Percentiles rank a stretch among this genome's conserved stretches.
These are phyloP conservation scores for Odocoileus virginianus DNA, from an alignment of 2,113 vertebrate species.

Conservation along the genomic window DNA sequence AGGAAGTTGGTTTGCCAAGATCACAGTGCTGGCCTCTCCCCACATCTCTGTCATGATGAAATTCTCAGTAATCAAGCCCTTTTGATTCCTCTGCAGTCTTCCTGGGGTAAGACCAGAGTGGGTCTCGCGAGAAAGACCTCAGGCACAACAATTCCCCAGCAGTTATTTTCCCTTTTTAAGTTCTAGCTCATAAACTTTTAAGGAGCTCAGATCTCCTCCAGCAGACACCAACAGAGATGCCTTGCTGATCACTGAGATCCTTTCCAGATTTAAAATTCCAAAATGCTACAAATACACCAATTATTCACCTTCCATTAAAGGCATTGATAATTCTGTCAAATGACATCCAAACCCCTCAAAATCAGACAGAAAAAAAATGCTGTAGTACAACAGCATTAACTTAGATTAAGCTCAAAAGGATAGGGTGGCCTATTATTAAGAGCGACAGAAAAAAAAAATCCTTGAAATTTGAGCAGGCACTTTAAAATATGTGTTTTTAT, in stretches of 20 bases:
- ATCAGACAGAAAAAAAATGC: constrained; percentile 30
- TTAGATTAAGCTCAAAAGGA: constrained; percentile 56
- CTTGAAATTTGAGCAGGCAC: constrained; percentile 58
- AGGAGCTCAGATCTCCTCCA: constrained; percentile 1
- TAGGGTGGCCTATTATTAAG: constrained; percentile 58
- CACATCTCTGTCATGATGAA: neutral
- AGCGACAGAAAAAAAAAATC: constrained; percentile 57
- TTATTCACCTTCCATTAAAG: constrained; percentile 55
- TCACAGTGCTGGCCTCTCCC: neutral
- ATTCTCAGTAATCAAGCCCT: neutral
- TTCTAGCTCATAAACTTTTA: neutral
- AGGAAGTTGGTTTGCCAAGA: neutral
- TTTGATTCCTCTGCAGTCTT: neutral
- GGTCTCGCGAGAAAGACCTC: neutral
- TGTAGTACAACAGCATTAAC: constrained; percentile 43
- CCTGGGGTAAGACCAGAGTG: neutral
- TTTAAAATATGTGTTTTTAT: constrained; percentile 71
- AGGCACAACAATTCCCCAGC: neutral
- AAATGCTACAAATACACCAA: neutral
- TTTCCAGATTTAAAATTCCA: constrained; percentile 51
- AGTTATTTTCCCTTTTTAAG: neutral
- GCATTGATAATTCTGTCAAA: constrained; percentile 50
- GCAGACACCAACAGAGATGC: constrained; percentile 4
- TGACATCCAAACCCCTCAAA: constrained; percentile 24
- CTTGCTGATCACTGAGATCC: constrained; percentile 7